Base-by-base conservation (phyloP, 2,888 invertebrate genomes). In the Hydraecia micacea region DNA sequence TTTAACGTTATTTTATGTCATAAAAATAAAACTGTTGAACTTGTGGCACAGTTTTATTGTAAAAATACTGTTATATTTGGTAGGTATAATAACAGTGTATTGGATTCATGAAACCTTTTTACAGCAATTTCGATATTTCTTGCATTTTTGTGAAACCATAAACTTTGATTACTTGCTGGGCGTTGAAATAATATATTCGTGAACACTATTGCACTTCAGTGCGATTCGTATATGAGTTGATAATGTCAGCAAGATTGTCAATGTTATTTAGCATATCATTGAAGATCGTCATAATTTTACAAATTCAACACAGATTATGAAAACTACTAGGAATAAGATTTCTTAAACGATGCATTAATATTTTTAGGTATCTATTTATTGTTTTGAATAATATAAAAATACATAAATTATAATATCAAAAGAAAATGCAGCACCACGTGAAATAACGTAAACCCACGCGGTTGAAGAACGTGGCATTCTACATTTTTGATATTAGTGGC, bases 401-500 rank as follows among this genome's bases (percentile, higher is more conserved):
- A 67, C 49, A 67, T 70, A 62, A 73, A 67, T 73, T 80, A 55
- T 13, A 69, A 73, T 70, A 75, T 85, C 71, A 85, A 84, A 86
- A 62, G 75, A 84, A 75, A 71, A 66, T 49, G 80, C 73, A 75
- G n/a, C 68, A 9, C 65, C 62, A 79, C 65, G 65, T 87, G 73
- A 68, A 65, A 84, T 84, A 71, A 71, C 32, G 65, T 13, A 68
- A 75, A 13, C 85, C 80, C 80, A 84, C 84, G 87, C 84, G 73
- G 52, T 49, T 62, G 9, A 79, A 87, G 39, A 88, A 85, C 84
- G 89, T 90, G 88, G 88, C 83, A 90, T 90, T 77, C 73, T 81
- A 80, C 80, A 78, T 83, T 77, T 85, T 82, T 84, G 78, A 86
- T 87, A 83, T 85, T 84, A 81, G 89, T 89, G 88, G 86, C 88